Evolutionary conservation across 2,113 vertebrate species (phyloP).

Genomic region (Capreolus pygargus): DNA sequence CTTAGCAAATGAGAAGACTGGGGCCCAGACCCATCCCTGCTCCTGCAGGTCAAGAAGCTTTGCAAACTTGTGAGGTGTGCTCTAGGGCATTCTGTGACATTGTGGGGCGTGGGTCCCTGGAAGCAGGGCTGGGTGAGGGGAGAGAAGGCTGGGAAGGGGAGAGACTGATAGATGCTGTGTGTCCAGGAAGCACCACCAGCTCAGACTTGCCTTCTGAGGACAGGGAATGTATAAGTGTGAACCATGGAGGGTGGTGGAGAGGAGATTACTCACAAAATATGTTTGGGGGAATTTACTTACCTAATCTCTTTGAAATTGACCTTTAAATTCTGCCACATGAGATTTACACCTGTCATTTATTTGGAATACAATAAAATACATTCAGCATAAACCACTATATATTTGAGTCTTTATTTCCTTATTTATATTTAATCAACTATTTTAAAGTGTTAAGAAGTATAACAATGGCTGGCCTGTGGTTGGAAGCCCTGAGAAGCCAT

Average conservation of each 20-base stretch:
- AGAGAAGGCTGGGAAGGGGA: not conserved
- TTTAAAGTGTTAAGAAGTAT: not conserved
- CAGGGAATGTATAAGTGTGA: no score
- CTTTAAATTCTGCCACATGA: not conserved
- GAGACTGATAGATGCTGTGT: not conserved
- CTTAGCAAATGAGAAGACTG: not conserved
- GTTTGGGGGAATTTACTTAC: no score
- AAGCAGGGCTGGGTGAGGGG: not conserved
- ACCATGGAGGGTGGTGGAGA: not conserved
- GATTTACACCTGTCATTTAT: not conserved
- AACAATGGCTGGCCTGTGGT: accelerated
- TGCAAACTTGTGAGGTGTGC: accelerated
- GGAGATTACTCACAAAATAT: not conserved
- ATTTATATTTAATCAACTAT: not conserved
- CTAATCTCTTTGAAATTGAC: not conserved
- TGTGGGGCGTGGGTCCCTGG: not conserved
- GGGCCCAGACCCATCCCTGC: not conserved
- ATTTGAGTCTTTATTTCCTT: not conserved
- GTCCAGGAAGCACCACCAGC: not conserved
- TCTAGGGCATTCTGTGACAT: not conserved
- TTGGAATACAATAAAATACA: not conserved
- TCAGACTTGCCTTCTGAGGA: not conserved
- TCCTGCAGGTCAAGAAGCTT: not conserved
- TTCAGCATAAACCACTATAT: no score
- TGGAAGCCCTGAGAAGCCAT: not conserved